phyloP scores from a whole-genome alignment of 2,113 vertebrate species.

The Mustela nigripes region DNA sequence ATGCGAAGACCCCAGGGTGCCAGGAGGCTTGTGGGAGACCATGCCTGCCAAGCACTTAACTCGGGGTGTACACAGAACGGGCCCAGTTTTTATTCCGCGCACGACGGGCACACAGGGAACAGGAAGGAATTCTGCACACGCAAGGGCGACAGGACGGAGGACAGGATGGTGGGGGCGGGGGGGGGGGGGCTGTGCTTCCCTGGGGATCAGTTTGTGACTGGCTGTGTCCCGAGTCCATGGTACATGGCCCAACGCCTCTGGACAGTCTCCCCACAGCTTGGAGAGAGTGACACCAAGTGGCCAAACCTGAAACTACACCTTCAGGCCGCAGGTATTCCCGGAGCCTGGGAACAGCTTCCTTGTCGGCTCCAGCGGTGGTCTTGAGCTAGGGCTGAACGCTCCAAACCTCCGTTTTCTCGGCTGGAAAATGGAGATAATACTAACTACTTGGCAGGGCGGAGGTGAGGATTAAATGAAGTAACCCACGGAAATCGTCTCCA shows the following conservation, averaged over 20 bases:
- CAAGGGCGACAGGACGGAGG: not conserved
- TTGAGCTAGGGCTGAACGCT: not conserved
- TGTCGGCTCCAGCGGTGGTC: not conserved
- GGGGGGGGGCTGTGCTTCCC: not conserved
- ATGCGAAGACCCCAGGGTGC: rapidly evolving
- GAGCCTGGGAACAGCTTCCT: rapidly evolving
- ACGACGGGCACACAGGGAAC: too few species aligned
- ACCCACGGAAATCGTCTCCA: not conserved
- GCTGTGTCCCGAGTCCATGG: not conserved
- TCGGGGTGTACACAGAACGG: not conserved
- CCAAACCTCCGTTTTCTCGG: not conserved
- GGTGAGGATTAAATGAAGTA: not conserved
- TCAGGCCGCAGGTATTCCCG: rapidly evolving
- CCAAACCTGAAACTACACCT: not conserved
- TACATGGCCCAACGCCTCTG: rapidly evolving
- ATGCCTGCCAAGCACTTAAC: not conserved
- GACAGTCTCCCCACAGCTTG: not conserved
- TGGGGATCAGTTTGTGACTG: not conserved
- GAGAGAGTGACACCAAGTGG: slow-evolving; percentile 83
- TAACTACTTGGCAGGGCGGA: not conserved
- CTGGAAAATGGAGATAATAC: not conserved
- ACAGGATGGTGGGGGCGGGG: too few species aligned
- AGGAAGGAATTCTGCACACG: not conserved
- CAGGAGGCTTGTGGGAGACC: not conserved
- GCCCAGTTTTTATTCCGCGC: not conserved